Conservation (phyloP, 2,113 vertebrate species). For the Holacanthus passer region DNA sequence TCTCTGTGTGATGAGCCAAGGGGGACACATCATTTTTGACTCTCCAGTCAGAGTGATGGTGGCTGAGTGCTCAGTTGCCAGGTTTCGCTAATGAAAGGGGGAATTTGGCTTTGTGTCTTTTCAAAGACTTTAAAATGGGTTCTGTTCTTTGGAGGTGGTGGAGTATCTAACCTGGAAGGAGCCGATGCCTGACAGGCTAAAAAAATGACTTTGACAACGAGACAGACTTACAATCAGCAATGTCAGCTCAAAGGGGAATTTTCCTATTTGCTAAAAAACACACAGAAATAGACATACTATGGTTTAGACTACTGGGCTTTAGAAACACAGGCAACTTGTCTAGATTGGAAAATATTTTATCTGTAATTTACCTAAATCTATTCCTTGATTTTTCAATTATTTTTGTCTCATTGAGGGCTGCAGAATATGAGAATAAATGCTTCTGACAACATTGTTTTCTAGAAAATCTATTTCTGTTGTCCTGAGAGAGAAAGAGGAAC, state of each 20-base stretch:
- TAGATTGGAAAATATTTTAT: background rate
- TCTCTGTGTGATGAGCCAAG: constrained; percentile 65
- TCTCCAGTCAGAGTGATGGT: constrained; percentile 52
- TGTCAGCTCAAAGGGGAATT: constrained; percentile 9
- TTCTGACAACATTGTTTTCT: background rate
- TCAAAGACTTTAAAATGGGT: constrained; percentile 41
- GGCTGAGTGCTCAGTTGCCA: constrained; percentile 54
- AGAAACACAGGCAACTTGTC: background rate
- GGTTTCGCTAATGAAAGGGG: constrained; percentile 63
- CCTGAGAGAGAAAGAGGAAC: background rate
- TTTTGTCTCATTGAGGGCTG: background rate
- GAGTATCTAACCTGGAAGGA: constrained; percentile 19
- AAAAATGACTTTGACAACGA: constrained; percentile 26
- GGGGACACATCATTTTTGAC: constrained; percentile 66
- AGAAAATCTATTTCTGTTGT: background rate
- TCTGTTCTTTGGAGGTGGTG: constrained; percentile 34
- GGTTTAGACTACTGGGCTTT: background rate
- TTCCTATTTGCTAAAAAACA: background rate
- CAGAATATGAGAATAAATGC: background rate
- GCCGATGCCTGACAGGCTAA: constrained; percentile 9
- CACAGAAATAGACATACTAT: background rate
- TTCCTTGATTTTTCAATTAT: background rate
- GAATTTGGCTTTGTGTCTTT: constrained; percentile 37
- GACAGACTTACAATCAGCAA: constrained; percentile 5
- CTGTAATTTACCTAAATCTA: background rate